phyloP scores from a whole-genome alignment of 2,797 vertebrate species.

The Orientallactaga sibirica region DNA sequence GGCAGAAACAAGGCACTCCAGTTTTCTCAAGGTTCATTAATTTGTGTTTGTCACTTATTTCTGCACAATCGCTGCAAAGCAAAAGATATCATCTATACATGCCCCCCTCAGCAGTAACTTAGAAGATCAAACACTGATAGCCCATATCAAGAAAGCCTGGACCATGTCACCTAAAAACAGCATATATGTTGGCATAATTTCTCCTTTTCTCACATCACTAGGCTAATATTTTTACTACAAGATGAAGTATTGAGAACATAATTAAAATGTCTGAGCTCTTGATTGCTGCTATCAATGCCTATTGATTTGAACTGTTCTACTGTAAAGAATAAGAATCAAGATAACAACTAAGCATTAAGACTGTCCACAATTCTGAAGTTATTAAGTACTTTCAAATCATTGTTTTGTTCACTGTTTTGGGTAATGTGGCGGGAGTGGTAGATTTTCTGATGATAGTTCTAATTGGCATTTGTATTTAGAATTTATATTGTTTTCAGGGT shows the following conservation, averaged over 20 bases:
- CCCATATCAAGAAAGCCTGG: not conserved
- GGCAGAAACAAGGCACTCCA: not conserved
- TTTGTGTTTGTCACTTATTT: not conserved
- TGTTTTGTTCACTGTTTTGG: not conserved
- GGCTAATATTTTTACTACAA: not conserved
- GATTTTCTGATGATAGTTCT: conserved; percentile 18
- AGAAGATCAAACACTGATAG: not conserved
- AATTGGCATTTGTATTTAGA: not conserved
- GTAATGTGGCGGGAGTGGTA: not conserved
- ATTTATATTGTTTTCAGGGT: conserved; percentile 22
- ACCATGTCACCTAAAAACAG: not conserved
- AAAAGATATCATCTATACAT: not conserved
- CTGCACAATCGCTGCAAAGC: not conserved
- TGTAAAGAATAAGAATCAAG: not conserved
- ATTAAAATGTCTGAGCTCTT: not conserved
- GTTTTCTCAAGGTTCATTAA: not conserved
- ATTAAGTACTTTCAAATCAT: conserved; percentile 19
- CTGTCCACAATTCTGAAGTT: not conserved
- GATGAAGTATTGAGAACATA: not conserved
- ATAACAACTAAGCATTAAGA: not conserved
- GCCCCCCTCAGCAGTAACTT: not conserved
- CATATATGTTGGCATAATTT: not conserved
- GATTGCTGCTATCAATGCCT: not conserved
- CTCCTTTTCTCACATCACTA: not conserved
- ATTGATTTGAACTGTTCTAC: not conserved